Conservation (phyloP, 2,888 invertebrate species). For the Rotaria socialis region DNA sequence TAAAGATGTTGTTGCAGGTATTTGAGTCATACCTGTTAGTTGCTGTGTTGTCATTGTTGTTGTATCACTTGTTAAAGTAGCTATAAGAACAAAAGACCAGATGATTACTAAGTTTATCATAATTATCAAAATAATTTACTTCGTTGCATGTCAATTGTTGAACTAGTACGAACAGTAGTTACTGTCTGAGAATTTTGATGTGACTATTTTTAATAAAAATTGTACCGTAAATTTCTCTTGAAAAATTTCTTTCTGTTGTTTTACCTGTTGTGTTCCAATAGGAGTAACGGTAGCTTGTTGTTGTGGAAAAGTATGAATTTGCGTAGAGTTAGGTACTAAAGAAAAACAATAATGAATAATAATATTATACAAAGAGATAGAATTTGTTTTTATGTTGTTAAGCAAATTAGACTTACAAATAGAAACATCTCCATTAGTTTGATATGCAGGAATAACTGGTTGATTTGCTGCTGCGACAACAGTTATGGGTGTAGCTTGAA, state of each 20-base stretch:
- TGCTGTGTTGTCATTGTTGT: slow-evolving; percentile 13
- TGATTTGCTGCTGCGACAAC: neutral
- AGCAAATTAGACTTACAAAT: neutral
- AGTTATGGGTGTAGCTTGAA: neutral
- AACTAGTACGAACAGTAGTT: neutral
- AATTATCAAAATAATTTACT: neutral
- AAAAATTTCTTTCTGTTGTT: neutral
- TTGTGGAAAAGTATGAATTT: neutral
- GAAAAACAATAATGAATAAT: neutral
- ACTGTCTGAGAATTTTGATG: neutral
- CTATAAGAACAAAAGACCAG: neutral
- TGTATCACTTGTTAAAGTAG: neutral
- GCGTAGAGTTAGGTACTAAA: neutral
- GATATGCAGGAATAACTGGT: neutral
- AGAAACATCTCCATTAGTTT: neutral
- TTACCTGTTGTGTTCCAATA: neutral
- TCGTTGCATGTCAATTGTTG: neutral
- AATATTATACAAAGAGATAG: too few relatives aligned
- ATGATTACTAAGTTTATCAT: too few relatives aligned
- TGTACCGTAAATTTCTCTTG: too few relatives aligned
- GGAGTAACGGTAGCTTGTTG: neutral
- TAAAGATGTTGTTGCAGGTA: slow-evolving; percentile 3
- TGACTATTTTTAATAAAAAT: neutral
- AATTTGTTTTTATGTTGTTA: too few relatives aligned
- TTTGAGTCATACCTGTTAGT: neutral